Conservation (phyloP, 2,113 vertebrate genomes). For the Perca fluviatilis region DNA sequence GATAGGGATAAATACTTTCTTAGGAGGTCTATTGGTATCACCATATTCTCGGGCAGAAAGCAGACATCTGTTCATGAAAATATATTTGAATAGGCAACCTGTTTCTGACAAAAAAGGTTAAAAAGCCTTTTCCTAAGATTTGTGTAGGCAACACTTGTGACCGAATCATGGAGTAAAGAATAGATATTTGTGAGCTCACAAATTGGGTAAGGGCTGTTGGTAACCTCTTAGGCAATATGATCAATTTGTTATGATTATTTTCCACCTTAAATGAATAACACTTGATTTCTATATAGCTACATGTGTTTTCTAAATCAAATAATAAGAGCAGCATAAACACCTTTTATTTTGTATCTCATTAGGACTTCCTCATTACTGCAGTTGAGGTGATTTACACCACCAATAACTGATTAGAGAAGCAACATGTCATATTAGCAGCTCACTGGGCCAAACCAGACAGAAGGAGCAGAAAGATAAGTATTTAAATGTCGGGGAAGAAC, state of each 20-base stretch:
- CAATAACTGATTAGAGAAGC: not conserved
- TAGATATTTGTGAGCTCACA: not conserved
- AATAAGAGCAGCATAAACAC: not conserved
- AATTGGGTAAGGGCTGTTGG: not conserved
- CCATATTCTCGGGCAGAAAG: too few relatives aligned
- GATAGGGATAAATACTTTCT: not conserved
- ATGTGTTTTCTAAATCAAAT: not conserved
- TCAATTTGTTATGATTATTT: not conserved
- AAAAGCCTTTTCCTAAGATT: not conserved
- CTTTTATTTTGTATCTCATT: not conserved
- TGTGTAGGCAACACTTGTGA: not conserved
- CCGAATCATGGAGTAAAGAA: not conserved
- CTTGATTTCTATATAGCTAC: not conserved
- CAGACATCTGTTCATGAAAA: too few relatives aligned
- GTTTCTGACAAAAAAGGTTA: not conserved
- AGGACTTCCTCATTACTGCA: not conserved
- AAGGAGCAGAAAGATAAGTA: not conserved
- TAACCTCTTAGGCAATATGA: not conserved
- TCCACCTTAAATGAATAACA: not conserved
- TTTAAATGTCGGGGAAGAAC: not conserved
- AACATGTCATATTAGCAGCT: not conserved
- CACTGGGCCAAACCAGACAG: not conserved
- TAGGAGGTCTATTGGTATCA: too few relatives aligned
- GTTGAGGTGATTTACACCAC: not conserved
- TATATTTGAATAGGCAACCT: not conserved